Evolutionary conservation across 2,888 invertebrate genomes (phyloP), one percentile per base, ranked within the genome.

Genomic region (Cetonia aurata): DNA sequence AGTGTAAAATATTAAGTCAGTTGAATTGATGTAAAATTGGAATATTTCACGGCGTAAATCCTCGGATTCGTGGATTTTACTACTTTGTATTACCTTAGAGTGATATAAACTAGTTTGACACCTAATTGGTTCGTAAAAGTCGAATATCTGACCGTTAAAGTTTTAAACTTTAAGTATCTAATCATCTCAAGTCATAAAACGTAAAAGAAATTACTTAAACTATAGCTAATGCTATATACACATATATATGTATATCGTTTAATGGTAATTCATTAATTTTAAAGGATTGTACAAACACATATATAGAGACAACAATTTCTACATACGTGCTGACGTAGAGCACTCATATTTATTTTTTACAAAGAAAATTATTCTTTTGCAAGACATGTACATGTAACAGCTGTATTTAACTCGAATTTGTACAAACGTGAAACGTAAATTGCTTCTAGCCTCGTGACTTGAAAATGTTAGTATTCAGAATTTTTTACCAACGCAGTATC

Each of bases 11-110:
- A 42, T 42, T 46, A 31, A 46, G 48, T 48, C 48, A 37, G 33
- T 13, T 62, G 37, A 62, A 50, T 62, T 62, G 48, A 31, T 46
- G 31, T 62, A 62, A 60, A 62, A 48, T 50, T 62, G 48, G 15
- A 62, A 62, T 48, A 48, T 33, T 48, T 33, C 4, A 13, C 13
- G 48, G 15, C 12, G n/a, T 31, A 15, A 50, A 1, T 15, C 15
- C 3, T 50, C 17, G 15, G 1, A 4, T 50, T 50, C 10, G 19
- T 50, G 8, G 6, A 50, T 15, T 9, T 9, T n/a, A 50, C 10
- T 50, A 50, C 50, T 50, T 50, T 50, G 50, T 50, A 15, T 3
- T 50, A 50, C 9, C 17, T 13, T 15, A 1, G 19, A 6, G 50
- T 9, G 3, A 50, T 1, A 25, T 25, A 25, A 25, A 8, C 19